These are phyloP conservation scores for Eudyptes chrysolophus DNA, from an alignment of 2,113 vertebrate species.

Conservation along the genomic window DNA sequence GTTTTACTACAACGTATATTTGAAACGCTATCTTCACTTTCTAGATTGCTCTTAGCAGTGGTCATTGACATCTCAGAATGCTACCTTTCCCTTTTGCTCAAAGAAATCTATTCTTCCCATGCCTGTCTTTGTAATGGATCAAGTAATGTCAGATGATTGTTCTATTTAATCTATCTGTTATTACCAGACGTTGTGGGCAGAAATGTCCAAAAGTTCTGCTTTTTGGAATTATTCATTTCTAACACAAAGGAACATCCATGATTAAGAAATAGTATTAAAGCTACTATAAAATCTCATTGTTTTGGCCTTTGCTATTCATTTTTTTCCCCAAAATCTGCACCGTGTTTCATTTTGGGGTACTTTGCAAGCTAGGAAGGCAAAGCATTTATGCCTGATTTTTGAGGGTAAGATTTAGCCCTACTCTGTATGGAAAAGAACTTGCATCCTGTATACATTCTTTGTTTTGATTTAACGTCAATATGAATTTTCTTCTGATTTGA, in stretches of 20 bases:
- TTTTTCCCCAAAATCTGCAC: not conserved
- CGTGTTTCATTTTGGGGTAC: not conserved
- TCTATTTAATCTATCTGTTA: not conserved
- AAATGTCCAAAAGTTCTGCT: not conserved
- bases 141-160: not conserved
- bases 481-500: constrained; percentile 31
- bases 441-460: not conserved
- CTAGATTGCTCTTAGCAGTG: not conserved
- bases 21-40: not conserved
- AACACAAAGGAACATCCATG: not conserved
- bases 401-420: not conserved
- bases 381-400: not conserved
- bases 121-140: not conserved
- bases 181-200: not conserved
- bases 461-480: constrained; percentile 27
- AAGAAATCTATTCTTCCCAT: not conserved
- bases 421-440: not conserved
- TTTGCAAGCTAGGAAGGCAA: not conserved
- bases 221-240: not conserved
- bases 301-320: not conserved
- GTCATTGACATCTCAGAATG: not conserved
- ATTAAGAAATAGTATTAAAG: not conserved
- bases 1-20: not conserved
- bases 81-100: not conserved
- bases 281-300: not conserved